phyloP scores from a whole-genome alignment of 2,797 vertebrate species.

The Trachurus trachurus region DNA sequence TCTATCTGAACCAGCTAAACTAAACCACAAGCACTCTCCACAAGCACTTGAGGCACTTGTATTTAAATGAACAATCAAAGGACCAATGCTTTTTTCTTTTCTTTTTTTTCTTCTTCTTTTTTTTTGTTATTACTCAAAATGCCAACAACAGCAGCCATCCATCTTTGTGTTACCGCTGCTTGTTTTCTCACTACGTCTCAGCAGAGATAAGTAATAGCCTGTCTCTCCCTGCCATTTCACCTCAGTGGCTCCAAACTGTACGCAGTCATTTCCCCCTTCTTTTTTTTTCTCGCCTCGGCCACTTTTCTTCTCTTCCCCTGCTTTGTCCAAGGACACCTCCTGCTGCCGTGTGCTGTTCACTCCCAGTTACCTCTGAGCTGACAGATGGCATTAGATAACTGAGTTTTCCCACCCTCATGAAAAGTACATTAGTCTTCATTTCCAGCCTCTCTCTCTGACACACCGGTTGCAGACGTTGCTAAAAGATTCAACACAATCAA shows the following conservation, averaged over 20 bases:
- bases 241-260: slow-evolving; percentile 50
- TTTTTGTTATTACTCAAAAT: slow-evolving; percentile 31
- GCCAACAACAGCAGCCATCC: slow-evolving; percentile 48
- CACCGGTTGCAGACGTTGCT: slow-evolving; percentile 20
- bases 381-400: slow-evolving; percentile 74
- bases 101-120: not conserved
- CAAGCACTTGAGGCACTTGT: slow-evolving; percentile 10
- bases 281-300: slow-evolving; percentile 39
- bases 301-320: slow-evolving; percentile 48
- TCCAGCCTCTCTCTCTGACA: slow-evolving; percentile 43
- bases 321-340: slow-evolving; percentile 71
- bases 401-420: slow-evolving; percentile 61
- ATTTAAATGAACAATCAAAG: slow-evolving; percentile 41
- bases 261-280: slow-evolving; percentile 41
- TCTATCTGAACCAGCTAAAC: slow-evolving; percentile 19
- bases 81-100: not conserved
- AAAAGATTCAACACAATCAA: slow-evolving; percentile 38
- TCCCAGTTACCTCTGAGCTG: slow-evolving; percentile 59
- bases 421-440: slow-evolving; percentile 80
- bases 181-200: slow-evolving; percentile 56
- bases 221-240: slow-evolving; percentile 56
- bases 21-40: slow-evolving; percentile 12
- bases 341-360: slow-evolving; percentile 42
- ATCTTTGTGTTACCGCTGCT: slow-evolving; percentile 54
- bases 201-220: slow-evolving; percentile 65